A percentile compares a stretch with the other conserved stretches of the same genome.
Conservation (phyloP, 2,797 vertebrate species). For the Sebastes alutus region DNA sequence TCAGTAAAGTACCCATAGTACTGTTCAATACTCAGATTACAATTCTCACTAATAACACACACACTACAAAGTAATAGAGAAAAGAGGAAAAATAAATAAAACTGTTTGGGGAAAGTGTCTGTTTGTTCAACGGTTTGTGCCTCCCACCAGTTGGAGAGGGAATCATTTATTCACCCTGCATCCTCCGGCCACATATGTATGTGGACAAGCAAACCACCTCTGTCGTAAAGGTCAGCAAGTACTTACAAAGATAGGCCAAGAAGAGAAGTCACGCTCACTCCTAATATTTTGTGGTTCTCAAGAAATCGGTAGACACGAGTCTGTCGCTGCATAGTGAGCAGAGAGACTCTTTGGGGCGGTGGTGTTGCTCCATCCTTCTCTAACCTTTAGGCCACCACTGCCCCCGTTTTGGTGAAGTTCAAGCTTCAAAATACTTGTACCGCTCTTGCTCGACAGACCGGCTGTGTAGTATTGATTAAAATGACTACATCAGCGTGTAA, state of each 20-base stretch:
- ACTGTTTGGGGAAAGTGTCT: background rate
- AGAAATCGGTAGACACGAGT: background rate
- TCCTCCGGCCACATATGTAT: background rate
- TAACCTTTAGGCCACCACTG: slow-evolving; percentile 13
- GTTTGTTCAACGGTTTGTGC: background rate
- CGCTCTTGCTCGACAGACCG: slow-evolving; percentile 4
- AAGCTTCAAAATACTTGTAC: background rate
- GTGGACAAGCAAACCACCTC: background rate
- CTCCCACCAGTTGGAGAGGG: background rate
- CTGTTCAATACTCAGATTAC: background rate
- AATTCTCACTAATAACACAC: background rate
- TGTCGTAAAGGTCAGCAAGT: slow-evolving; percentile 24
- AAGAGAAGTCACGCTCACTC: background rate
- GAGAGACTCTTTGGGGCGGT: background rate
- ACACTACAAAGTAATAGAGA: background rate
- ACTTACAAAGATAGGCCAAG: slow-evolving; percentile 1
- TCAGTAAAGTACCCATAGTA: background rate
- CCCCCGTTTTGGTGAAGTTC: background rate
- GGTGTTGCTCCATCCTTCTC: background rate
- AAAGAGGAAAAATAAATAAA: background rate
- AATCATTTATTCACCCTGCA: slow-evolving; percentile 11
- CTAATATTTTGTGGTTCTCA: background rate
- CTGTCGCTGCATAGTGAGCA: background rate
- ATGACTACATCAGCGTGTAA: slow-evolving; percentile 82
- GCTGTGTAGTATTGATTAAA: slow-evolving; percentile 79